Evolutionary conservation across 1,140 invertebrate species (phyloP), one percentile per base, ranked within the genome.

Genomic region (Drosophila grimshawi): DNA sequence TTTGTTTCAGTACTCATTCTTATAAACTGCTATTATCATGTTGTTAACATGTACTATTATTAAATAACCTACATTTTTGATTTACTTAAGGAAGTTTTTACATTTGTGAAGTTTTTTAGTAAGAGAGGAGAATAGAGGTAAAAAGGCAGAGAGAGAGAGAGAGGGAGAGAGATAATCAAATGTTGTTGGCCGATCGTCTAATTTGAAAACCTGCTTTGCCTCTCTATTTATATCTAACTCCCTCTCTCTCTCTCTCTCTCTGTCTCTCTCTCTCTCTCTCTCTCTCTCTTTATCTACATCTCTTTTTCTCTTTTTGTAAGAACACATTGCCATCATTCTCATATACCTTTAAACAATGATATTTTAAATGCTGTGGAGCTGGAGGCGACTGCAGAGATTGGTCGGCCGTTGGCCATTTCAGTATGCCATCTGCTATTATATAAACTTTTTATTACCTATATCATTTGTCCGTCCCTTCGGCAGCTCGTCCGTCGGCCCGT

Each of bases 381-480:
- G 29, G 55, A 3, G 45, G 6, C 29, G 11, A n/a, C 35, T 3
- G 49, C 49, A 53, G 48, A 39, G 57, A 53, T 61, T 68, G 33
- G 33, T 8, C 45, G 53, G 10, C 39, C 35, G 19, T 52, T 41
- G 49, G 49, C 30, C 51, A 55, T 35, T 64, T 48, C 49, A 55
- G 56, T 61, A 64, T 65, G 74, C 46, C 76, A 66, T 76, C 78
- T 73, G 76, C 68, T 52, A 52, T 68, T 79, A 60, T 73, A 76
- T 76, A 82, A 76, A 77, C 65, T 86, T 86, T 86, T 86, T 86
- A 88, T 88, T 86, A 62, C 83, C 83, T 45, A 81, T 86, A 79
- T 78, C 65, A 78, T 76, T 81, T 41, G 41, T 49, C 59, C 46
- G 59, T 19, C 30, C 30, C 4, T 5, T 41, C 32, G 8, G 32